Conservation (phyloP, 2,113 vertebrate species). For the Hemiprocne comata region DNA sequence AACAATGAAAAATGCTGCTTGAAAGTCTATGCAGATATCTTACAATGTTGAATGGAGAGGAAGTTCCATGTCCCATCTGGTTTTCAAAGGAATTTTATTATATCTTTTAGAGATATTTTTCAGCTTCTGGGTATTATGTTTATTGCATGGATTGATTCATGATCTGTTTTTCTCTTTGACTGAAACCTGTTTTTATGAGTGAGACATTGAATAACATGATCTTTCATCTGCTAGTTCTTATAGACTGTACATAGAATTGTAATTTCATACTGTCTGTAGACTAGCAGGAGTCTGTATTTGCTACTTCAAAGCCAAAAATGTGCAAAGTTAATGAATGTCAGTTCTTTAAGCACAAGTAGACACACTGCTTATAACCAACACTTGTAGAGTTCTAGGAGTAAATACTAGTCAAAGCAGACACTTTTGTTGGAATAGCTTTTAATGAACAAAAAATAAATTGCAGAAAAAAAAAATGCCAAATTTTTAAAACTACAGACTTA, state of each 20-base stretch:
- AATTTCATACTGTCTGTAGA: constrained; percentile 23
- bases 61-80: not conserved
- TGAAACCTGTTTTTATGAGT: constrained; percentile 34
- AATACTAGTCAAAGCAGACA: not conserved
- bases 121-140: not conserved
- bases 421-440: not conserved
- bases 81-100: constrained; percentile 35
- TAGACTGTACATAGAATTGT: not conserved
- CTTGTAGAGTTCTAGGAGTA: not conserved
- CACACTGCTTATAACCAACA: not conserved
- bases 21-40: not conserved
- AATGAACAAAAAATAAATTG: not conserved
- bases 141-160: constrained; percentile 38
- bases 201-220: constrained; percentile 3
- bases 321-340: constrained; percentile 22
- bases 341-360: constrained; percentile 26
- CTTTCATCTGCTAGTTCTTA: constrained; percentile 35
- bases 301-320: constrained; percentile 33
- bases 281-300: not conserved
- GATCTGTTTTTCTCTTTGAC: constrained; percentile 32
- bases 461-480: not conserved
- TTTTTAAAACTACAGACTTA: not conserved
- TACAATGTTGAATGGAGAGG: not conserved
- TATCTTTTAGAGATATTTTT: constrained; percentile 11
- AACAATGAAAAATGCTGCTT: not conserved